Percentiles rank a stretch among this genome's conserved stretches.
Evolutionary conservation across 2,113 vertebrate species (phyloP).

Genomic region (Petaurus breviceps): DNA sequence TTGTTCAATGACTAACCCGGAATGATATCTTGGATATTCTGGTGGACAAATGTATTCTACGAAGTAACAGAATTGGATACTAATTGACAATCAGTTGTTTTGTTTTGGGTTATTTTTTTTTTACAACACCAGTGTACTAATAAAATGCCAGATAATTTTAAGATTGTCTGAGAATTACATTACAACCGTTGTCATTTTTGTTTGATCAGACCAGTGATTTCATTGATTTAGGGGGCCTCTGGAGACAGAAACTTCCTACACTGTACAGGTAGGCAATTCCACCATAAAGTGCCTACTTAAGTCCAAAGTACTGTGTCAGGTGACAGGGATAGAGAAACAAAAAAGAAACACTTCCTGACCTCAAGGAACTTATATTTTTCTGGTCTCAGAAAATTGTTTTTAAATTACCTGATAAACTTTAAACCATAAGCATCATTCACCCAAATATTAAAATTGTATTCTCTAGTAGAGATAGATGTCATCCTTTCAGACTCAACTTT

Average conservation of each 20-base stretch:
- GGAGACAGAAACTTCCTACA: neutral
- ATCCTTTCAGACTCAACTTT: neutral
- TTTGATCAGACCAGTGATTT: neutral
- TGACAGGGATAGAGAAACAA: neutral
- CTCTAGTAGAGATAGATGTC: conserved; percentile 9
- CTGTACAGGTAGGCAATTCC: neutral
- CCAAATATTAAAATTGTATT: conserved; percentile 1
- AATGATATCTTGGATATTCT: neutral
- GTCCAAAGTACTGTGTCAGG: neutral
- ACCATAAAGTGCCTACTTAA: neutral
- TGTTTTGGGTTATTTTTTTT: neutral
- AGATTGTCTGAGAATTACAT: neutral
- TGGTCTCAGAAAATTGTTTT: conserved; percentile 14
- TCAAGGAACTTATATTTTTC: neutral
- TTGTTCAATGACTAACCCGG: neutral
- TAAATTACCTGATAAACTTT: conserved; percentile 37
- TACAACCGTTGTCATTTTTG: neutral
- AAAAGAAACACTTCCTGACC: neutral
- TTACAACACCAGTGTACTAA: neutral
- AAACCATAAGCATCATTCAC: neutral
- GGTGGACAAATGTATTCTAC: neutral
- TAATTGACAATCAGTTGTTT: neutral
- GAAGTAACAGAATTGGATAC: neutral
- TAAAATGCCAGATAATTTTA: neutral
- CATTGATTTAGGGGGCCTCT: neutral